Percentiles rank a stretch among this genome's conserved stretches.
Evolutionary conservation across 2,797 vertebrate species (phyloP).

Genomic region (Fistularia tabacaria): DNA sequence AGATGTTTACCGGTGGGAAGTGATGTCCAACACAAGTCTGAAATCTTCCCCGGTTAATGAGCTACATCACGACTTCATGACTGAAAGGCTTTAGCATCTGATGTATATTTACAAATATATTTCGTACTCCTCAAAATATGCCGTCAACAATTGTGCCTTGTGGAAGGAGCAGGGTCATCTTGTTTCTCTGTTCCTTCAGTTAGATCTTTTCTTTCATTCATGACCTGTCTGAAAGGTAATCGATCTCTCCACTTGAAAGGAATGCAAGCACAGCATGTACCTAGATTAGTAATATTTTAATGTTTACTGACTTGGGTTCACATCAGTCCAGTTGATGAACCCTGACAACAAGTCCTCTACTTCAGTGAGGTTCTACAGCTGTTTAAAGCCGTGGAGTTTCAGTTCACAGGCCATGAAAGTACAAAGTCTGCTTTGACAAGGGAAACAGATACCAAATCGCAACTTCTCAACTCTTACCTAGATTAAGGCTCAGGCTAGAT

Average conservation of each 20-base stretch:
- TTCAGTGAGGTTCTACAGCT: no score
- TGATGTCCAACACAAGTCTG: no score
- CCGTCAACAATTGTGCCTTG: no score
- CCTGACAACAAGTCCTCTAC: background rate
- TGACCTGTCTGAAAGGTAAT: no score
- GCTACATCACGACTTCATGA: no score
- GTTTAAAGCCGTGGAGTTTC: no score
- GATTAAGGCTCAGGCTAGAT: slow-evolving; percentile 18
- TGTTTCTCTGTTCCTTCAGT: background rate
- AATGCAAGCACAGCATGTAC: slow-evolving; percentile 5
- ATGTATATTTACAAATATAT: no score
- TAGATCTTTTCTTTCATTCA: slow-evolving; percentile 6
- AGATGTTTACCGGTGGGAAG: no score
- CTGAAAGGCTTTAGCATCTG: no score
- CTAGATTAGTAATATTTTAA: slow-evolving; percentile 14
- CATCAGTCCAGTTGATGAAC: slow-evolving; percentile 3
- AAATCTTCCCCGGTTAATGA: no score
- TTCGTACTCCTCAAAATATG: no score
- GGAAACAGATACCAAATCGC: slow-evolving; percentile 43
- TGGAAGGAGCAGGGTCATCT: no score
- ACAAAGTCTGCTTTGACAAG: slow-evolving; percentile 38
- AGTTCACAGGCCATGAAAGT: slow-evolving; percentile 20
- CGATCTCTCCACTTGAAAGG: background rate
- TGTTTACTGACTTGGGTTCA: slow-evolving; percentile 21
- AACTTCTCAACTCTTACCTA: slow-evolving; percentile 40